These are phyloP conservation scores for Myrmecobius fasciatus DNA, from an alignment of 2,113 vertebrate species.

Conservation along the genomic window DNA sequence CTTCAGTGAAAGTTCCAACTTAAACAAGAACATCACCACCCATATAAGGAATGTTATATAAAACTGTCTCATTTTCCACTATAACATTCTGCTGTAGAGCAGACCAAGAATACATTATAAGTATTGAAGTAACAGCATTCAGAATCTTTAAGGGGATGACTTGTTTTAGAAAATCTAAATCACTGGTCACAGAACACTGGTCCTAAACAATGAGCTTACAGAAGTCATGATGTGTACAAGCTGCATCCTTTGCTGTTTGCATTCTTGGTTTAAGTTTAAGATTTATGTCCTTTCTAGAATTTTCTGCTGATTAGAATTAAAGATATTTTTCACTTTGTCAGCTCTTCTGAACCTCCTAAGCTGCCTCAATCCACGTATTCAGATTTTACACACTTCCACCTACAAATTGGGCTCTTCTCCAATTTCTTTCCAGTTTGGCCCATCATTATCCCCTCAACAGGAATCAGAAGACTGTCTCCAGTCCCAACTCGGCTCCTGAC, in stretches of 20 bases:
- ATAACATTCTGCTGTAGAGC: slow-evolving; percentile 99
- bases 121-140: slow-evolving; percentile 97
- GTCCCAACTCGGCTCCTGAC: too few species aligned
- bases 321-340: slow-evolving; percentile 90
- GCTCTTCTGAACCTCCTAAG: too few species aligned
- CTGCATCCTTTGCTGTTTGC: slow-evolving; percentile 96
- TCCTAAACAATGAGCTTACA: slow-evolving; percentile 96
- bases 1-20: slow-evolving; percentile 98
- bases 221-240: slow-evolving; percentile 99
- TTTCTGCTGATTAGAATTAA: slow-evolving; percentile 98
- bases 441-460: too few species aligned
- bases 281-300: slow-evolving; percentile 96
- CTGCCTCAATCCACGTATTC: too few species aligned
- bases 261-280: slow-evolving; percentile 97
- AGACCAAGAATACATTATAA: slow-evolving; percentile 99
- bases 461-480: too few species aligned
- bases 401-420: too few species aligned
- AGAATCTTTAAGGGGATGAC: slow-evolving; percentile 98
- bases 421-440: too few species aligned
- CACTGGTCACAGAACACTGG: slow-evolving; percentile 97
- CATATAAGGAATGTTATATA: slow-evolving; percentile 99
- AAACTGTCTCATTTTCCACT: slow-evolving; percentile 99
- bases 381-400: too few species aligned
- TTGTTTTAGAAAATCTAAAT: slow-evolving; percentile 95
- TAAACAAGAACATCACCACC: slow-evolving; percentile 98